Evolutionary conservation across 2,113 vertebrate genomes (phyloP).

Genomic region (Kryptolebias marmoratus): DNA sequence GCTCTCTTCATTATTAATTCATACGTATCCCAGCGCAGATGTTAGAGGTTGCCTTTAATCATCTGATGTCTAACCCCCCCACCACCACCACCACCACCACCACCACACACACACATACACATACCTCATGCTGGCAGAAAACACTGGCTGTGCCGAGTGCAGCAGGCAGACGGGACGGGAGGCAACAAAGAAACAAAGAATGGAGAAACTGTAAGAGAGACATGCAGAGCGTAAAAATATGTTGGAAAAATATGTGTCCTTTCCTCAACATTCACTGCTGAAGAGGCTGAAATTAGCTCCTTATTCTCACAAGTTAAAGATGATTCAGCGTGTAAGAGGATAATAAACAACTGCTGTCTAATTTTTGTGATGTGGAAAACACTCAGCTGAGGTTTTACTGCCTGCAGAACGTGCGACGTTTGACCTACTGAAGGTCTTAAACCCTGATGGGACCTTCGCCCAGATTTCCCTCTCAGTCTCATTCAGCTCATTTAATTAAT

Average conservation of each 20-base stretch:
- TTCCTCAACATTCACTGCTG: slow-evolving; percentile 2
- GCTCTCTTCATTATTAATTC: slow-evolving; percentile 79
- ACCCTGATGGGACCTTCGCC: slow-evolving; percentile 38
- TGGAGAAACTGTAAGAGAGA: neutral
- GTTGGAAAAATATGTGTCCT: neutral
- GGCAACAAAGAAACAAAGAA: slow-evolving; percentile 53
- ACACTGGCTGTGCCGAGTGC: slow-evolving; percentile 3
- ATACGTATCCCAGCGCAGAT: slow-evolving; percentile 70
- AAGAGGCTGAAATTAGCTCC: neutral
- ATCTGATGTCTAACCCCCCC: slow-evolving; percentile 61
- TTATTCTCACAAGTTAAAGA: neutral
- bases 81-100: slow-evolving; percentile 21
- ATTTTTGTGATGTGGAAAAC: neutral
- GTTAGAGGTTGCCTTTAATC: slow-evolving; percentile 69
- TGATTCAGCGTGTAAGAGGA: neutral
- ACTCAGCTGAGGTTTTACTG: slow-evolving; percentile 1
- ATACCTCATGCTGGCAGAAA: slow-evolving; percentile 26
- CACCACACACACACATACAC: slow-evolving; percentile 4
- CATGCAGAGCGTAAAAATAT: no score
- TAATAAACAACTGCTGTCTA: neutral
- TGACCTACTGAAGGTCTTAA: slow-evolving; percentile 19
- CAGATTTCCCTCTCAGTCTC: slow-evolving; percentile 27
- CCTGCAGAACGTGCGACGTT: slow-evolving; percentile 11
- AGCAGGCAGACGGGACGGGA: slow-evolving; percentile 25
- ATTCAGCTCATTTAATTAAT: slow-evolving; percentile 55